Percentiles rank a stretch among this genome's conserved stretches.
phyloP scores from a whole-genome alignment of 2,888 invertebrate species.

The Cheiracanthium punctorium region DNA sequence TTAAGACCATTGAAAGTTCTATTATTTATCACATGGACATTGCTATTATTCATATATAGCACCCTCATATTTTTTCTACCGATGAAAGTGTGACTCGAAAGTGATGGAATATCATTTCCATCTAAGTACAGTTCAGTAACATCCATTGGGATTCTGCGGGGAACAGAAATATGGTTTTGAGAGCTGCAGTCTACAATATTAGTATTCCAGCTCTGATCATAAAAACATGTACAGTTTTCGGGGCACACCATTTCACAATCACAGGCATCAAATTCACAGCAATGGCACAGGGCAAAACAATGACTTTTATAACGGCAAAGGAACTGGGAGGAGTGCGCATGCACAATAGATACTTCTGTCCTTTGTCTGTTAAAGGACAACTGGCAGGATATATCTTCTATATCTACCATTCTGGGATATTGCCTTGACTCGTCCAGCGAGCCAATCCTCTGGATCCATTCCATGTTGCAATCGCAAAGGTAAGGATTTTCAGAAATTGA shows the following conservation, averaged over 20 bases:
- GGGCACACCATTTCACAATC: slow-evolving; percentile 96
- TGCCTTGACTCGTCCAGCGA: slow-evolving; percentile 85
- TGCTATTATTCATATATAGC: slow-evolving; percentile 86
- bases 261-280: slow-evolving; percentile 93
- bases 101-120: slow-evolving; percentile 85
- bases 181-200: slow-evolving; percentile 90
- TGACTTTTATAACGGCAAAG: slow-evolving; percentile 89
- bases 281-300: slow-evolving; percentile 90
- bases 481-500: slow-evolving; percentile 75
- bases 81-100: slow-evolving; percentile 89
- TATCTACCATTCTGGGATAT: slow-evolving; percentile 88
- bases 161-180: slow-evolving; percentile 78
- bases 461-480: slow-evolving; percentile 92
- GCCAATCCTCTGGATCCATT: slow-evolving; percentile 87
- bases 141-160: slow-evolving; percentile 91
- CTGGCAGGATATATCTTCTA: slow-evolving; percentile 88
- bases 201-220: slow-evolving; percentile 89
- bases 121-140: slow-evolving; percentile 91
- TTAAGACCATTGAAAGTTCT: slow-evolving; percentile 88
- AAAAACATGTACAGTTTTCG: slow-evolving; percentile 90
- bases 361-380: slow-evolving; percentile 81
- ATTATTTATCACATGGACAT: slow-evolving; percentile 87
- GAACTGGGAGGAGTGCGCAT: slow-evolving; percentile 79
- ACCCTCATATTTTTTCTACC: slow-evolving; percentile 87
- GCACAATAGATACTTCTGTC: slow-evolving; percentile 77